phyloP scores from a whole-genome alignment of 2,888 invertebrate species.

The Cosmia pyralina region DNA sequence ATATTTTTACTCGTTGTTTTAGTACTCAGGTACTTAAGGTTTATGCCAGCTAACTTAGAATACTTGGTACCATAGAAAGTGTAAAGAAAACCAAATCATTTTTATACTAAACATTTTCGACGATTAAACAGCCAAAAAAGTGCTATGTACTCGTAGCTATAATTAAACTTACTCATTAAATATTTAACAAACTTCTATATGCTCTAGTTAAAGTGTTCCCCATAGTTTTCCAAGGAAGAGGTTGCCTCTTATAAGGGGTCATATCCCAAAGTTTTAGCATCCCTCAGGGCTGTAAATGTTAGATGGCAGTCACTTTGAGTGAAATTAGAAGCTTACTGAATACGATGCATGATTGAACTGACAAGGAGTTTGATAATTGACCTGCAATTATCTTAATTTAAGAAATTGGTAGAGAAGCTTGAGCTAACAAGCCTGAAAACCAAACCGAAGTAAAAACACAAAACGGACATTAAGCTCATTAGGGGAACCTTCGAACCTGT shows the following conservation, averaged over 20 bases:
- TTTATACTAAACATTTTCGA: slow-evolving; percentile 2
- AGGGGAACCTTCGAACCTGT: slow-evolving; percentile 45
- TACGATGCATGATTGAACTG: slow-evolving; percentile 5
- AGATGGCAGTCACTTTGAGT: slow-evolving; percentile 15
- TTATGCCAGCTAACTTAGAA: slow-evolving; percentile 33
- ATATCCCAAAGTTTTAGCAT: slow-evolving; percentile 32
- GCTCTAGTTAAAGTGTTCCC: slow-evolving; percentile 23
- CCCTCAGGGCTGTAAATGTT: slow-evolving; percentile 9
- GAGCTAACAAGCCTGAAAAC: slow-evolving; percentile 4
- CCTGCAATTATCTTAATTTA: slow-evolving; percentile 6
- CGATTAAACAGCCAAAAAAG: background rate
- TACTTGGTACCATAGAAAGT: slow-evolving; percentile 5
- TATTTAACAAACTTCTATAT: slow-evolving; percentile 36
- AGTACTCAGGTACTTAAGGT: slow-evolving; percentile 32
- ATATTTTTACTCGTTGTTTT: slow-evolving; percentile 40
- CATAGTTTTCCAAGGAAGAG: slow-evolving; percentile 38
- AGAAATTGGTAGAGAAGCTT: background rate
- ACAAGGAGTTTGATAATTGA: slow-evolving; percentile 13
- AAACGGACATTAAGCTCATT: slow-evolving; percentile 48
- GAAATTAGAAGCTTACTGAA: slow-evolving; percentile 20
- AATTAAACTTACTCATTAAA: slow-evolving; percentile 14
- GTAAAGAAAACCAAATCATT: slow-evolving; percentile 8
- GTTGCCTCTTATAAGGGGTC: slow-evolving; percentile 32
- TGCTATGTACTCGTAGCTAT: too few relatives aligned
- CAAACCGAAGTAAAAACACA: slow-evolving; percentile 32